phyloP scores from a whole-genome alignment of 2,888 invertebrate species.

The Bombylius major region DNA sequence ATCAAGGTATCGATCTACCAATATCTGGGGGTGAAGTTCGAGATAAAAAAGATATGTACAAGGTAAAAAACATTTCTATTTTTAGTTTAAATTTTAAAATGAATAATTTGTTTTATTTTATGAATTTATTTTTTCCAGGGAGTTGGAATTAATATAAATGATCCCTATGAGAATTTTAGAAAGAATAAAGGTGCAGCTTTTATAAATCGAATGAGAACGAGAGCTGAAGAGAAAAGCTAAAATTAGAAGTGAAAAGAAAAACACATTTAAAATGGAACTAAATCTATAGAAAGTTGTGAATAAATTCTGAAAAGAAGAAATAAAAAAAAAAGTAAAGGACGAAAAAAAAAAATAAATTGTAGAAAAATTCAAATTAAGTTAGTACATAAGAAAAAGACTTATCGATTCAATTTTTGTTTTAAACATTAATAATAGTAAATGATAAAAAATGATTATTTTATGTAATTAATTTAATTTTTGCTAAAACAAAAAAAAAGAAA shows the following conservation, averaged over 20 bases:
- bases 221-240: constrained; percentile 57
- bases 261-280: no score
- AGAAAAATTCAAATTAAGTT: no score
- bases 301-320: no score
- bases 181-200: constrained; percentile 93
- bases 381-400: no score
- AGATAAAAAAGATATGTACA: constrained; percentile 86
- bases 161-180: constrained; percentile 94
- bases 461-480: no score
- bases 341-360: no score
- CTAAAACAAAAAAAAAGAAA: no score
- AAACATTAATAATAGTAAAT: no score
- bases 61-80: constrained; percentile 31
- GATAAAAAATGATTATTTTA: no score
- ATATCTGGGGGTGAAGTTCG: constrained; percentile 84
- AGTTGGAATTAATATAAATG: constrained; percentile 81
- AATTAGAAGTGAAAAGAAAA: background rate
- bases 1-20: constrained; percentile 92
- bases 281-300: no score
- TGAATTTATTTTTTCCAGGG: constrained; percentile 42
- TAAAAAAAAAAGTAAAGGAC: no score
- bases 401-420: no score
- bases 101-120: background rate
- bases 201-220: constrained; percentile 84
- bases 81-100: constrained; percentile 1